Conservation (phyloP, 2,888 invertebrate species). For the Agrochola circellaris region DNA sequence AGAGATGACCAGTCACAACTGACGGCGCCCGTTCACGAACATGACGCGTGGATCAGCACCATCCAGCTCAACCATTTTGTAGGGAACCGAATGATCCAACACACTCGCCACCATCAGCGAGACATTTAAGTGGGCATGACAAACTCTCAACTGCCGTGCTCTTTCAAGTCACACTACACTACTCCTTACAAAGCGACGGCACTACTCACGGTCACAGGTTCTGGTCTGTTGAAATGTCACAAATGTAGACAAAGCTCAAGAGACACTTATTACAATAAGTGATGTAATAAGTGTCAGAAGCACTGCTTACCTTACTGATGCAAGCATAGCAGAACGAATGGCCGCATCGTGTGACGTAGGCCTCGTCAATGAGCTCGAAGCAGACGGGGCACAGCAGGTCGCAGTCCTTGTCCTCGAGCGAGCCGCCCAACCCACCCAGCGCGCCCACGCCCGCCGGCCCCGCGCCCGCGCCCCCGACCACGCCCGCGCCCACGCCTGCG, state of each 20-base stretch:
- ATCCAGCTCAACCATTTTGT: no score
- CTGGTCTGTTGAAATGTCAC: neutral
- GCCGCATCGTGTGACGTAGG: conserved; percentile 97
- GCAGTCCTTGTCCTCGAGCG: conserved; percentile 92
- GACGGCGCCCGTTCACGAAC: no score
- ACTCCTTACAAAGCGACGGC: neutral
- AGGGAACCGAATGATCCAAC: no score
- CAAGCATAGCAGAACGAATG: conserved; percentile 97
- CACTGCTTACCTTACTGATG: conserved; percentile 91
- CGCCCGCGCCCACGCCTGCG: conserved; percentile 78
- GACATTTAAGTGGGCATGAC: no score
- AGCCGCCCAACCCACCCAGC: conserved; percentile 92
- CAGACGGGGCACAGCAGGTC: conserved; percentile 94
- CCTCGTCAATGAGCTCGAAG: conserved; percentile 96
- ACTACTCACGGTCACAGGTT: neutral
- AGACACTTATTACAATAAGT: neutral
- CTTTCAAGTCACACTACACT: no score
- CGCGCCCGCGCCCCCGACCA: conserved; percentile 66
- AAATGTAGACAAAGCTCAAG: neutral
- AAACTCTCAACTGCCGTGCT: no score
- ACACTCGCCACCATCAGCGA: no score
- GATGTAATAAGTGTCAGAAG: neutral
- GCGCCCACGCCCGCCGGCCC: conserved; percentile 70
- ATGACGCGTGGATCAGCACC: no score
- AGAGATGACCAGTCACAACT: no score